Evolutionary conservation across 2,113 vertebrate species (phyloP).

Genomic region (Saimiri boliviensis): DNA sequence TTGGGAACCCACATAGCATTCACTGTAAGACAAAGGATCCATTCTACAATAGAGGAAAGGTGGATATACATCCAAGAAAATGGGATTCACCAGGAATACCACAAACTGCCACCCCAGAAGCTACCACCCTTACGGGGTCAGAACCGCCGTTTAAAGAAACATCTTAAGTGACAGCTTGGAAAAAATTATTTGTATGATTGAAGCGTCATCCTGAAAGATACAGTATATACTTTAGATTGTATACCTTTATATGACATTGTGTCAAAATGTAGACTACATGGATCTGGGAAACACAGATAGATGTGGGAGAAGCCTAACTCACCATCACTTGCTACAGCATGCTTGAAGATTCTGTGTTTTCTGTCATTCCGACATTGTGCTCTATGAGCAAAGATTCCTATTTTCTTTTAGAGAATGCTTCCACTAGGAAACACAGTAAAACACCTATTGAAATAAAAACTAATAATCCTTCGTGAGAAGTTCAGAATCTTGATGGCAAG

Average conservation of each 20-base stretch:
- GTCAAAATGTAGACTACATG: not conserved
- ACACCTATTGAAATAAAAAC: not conserved
- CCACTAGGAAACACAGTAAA: not conserved
- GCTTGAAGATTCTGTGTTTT: not conserved
- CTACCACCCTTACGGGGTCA: not conserved
- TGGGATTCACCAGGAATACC: no score
- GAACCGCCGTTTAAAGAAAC: not conserved
- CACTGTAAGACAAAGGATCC: not conserved
- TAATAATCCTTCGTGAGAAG: not conserved
- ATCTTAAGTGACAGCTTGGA: not conserved
- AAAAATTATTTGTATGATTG: not conserved
- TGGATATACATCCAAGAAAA: rapidly evolving
- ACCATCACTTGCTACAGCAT: not conserved
- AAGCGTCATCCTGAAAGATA: not conserved
- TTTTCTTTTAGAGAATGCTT: not conserved
- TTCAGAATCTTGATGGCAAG: not conserved
- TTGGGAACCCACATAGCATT: not conserved
- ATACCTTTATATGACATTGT: not conserved
- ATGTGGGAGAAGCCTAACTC: not conserved
- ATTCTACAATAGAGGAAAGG: not conserved
- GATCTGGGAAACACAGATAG: not conserved
- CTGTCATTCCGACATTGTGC: not conserved
- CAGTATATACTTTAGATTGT: not conserved
- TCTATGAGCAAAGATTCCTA: not conserved
- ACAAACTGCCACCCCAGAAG: not conserved